A percentile compares a stretch with the other conserved stretches of the same genome.
Conservation (phyloP, 2,888 invertebrate genomes). For the Antitype chi region DNA sequence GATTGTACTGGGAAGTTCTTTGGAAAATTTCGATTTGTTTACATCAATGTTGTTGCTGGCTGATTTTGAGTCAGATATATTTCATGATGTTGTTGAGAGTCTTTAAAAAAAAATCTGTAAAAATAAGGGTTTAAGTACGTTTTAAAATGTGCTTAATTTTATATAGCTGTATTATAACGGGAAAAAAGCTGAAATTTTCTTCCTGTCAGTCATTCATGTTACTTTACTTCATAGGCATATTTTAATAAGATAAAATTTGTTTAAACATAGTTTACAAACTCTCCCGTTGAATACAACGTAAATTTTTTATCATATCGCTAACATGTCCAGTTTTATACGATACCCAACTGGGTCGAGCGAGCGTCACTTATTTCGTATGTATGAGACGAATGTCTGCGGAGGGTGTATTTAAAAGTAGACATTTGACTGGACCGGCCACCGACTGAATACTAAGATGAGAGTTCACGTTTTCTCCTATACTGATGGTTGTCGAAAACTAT, state of each 20-base stretch:
- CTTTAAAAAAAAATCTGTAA: neutral
- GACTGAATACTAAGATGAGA: conserved; percentile 77
- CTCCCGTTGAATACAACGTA: conserved; percentile 42
- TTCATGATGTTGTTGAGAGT: neutral
- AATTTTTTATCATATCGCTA: conserved; percentile 48
- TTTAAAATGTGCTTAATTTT: neutral
- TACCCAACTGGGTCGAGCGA: conserved; percentile 67
- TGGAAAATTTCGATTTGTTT: neutral
- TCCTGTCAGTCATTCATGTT: too few species aligned
- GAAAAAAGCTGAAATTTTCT: too few species aligned
- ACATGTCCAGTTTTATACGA: conserved; percentile 56
- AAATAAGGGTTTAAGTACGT: too few species aligned
- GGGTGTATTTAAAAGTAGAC: conserved; percentile 83
- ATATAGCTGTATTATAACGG: too few species aligned
- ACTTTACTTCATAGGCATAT: neutral
- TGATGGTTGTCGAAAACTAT: conserved; percentile 26
- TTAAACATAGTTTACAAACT: conserved; percentile 35
- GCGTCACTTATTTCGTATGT: conserved; percentile 84
- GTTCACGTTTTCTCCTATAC: conserved; percentile 56
- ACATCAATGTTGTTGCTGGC: neutral
- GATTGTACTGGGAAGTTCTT: conserved; percentile 18
- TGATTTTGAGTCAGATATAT: neutral
- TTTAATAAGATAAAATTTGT: neutral
- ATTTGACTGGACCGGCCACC: conserved; percentile 81
- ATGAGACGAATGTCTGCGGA: conserved; percentile 81